Percentiles rank a stretch among this genome's conserved stretches.
Evolutionary conservation across 2,113 vertebrate species (phyloP).

Genomic region (Nematolebias whitei): DNA sequence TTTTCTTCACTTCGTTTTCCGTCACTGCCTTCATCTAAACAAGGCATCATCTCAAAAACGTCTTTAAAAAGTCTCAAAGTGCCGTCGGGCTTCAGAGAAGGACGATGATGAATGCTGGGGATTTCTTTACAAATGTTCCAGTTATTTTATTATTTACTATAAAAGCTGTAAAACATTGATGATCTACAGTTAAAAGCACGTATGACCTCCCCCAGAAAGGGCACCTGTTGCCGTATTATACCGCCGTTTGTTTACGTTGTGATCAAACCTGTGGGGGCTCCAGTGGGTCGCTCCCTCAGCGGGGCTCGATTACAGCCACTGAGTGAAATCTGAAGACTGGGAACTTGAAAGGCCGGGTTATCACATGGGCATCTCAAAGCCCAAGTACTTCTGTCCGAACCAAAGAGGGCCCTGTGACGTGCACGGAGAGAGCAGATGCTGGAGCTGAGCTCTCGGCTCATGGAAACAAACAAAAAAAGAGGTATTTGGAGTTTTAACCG

Average conservation of each 20-base stretch:
- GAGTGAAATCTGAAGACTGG: constrained; percentile 61
- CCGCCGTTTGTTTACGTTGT: constrained; percentile 3
- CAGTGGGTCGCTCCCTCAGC: constrained; percentile 19
- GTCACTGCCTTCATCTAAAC: too few relatives aligned
- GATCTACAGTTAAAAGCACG: too few relatives aligned
- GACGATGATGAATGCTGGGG: too few relatives aligned
- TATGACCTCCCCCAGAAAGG: neutral
- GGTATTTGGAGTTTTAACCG: constrained; percentile 11
- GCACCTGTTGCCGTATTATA: constrained; percentile 13
- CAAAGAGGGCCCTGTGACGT: constrained; percentile 45
- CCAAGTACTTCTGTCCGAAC: constrained; percentile 39
- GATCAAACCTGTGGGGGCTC: constrained; percentile 19
- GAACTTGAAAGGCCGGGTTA: constrained; percentile 63
- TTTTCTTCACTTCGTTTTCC: too few relatives aligned
- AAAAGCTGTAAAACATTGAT: too few relatives aligned
- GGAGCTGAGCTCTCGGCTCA: constrained; percentile 5
- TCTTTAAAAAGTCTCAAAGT: too few relatives aligned
- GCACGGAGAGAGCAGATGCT: constrained; percentile 23
- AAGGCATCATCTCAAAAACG: too few relatives aligned
- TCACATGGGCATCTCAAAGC: constrained; percentile 65
- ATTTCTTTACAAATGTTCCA: too few relatives aligned
- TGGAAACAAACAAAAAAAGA: constrained; percentile 2
- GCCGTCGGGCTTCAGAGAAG: too few relatives aligned
- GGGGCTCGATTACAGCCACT: constrained; percentile 52
- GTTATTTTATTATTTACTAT: too few relatives aligned